Base-by-base conservation (phyloP, 2,797 vertebrate genomes). In the Rhabdomys pumilio region DNA sequence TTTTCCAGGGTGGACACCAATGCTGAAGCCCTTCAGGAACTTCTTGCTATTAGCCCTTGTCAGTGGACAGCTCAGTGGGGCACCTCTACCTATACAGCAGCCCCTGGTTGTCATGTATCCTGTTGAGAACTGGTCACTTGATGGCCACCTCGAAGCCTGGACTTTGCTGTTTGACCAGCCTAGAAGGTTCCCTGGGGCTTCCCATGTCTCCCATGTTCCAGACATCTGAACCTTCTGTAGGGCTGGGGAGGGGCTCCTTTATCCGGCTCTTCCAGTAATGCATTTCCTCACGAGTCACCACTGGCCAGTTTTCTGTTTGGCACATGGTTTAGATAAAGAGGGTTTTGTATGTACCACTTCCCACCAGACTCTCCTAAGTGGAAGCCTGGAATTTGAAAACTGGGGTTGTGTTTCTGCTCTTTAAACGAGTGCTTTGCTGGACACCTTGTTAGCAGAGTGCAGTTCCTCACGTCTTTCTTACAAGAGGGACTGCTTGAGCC, bases 291-390 rank as follows among this genome's bases (percentile, higher is more conserved):
- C 13, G 55, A 79, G 73, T 90, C 1, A 0, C 97, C 97, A 97
- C 96, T 97, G 97, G 91, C 81, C 94, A 98, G 98, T 97, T 98
- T 98, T 97, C 97, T 97, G 73, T 90, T 94, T 94, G 90, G 96
- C 97, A 96, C n/a, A 4, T 47, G 92, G 93, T 98, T 98, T 97
- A 96, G 96, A 98, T 97, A 98, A 98, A 98, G 97, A 96, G 80
- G 72, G 4, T 3, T 63, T 94, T 98, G 96, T 98, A 19, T 97
- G 91, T 91, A 93, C 97, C 89, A 26, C 79, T 92, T 96, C 96
- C 94, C 91, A 81, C 95, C 80, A 88, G 26, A 57, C 53, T 92
- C 89, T 96, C 79, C 89, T 92, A 93, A 97, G 90, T 87, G 81
- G 77, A 86, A 94, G 93, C 44, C 96, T 94, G 94, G 98, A 97